Percentiles rank a stretch among this genome's conserved stretches.
phyloP scores from a whole-genome alignment of 2,797 vertebrate species.

The Coreius guichenoti region DNA sequence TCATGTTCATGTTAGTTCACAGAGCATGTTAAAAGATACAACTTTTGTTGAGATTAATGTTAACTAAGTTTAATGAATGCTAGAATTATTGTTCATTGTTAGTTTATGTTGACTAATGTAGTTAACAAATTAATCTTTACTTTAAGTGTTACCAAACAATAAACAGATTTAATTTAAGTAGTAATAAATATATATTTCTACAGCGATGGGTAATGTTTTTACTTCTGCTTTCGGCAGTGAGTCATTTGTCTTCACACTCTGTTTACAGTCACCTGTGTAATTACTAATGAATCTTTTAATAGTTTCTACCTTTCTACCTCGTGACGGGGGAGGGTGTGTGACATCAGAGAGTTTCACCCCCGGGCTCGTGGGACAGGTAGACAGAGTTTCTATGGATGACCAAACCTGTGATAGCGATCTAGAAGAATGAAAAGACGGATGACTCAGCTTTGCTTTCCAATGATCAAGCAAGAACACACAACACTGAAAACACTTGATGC shows the following conservation, averaged over 20 bases:
- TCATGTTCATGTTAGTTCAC: no score
- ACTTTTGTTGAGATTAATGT: neutral
- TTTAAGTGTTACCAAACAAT: neutral
- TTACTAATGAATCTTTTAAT: neutral
- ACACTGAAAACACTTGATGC: neutral
- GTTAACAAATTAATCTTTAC: neutral
- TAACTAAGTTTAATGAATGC: neutral
- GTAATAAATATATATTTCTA: neutral
- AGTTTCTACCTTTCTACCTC: neutral
- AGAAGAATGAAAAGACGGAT: conserved; percentile 42
- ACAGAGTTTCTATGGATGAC: conserved; percentile 40
- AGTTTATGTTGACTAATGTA: neutral
- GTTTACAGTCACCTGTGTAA: neutral
- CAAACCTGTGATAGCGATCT: neutral
- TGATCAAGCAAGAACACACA: neutral
- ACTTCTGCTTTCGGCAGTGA: neutral
- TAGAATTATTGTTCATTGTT: neutral
- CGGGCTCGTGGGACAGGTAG: conserved; percentile 24
- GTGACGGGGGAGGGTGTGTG: conserved; percentile 18
- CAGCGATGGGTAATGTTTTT: neutral
- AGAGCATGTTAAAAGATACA: no score
- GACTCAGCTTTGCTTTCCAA: conserved; percentile 11
- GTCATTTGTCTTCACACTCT: neutral
- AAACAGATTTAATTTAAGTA: neutral
- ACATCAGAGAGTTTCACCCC: conserved; percentile 53